Conservation (phyloP, 1,140 invertebrate species). For the Zaprionus gabonicus region DNA sequence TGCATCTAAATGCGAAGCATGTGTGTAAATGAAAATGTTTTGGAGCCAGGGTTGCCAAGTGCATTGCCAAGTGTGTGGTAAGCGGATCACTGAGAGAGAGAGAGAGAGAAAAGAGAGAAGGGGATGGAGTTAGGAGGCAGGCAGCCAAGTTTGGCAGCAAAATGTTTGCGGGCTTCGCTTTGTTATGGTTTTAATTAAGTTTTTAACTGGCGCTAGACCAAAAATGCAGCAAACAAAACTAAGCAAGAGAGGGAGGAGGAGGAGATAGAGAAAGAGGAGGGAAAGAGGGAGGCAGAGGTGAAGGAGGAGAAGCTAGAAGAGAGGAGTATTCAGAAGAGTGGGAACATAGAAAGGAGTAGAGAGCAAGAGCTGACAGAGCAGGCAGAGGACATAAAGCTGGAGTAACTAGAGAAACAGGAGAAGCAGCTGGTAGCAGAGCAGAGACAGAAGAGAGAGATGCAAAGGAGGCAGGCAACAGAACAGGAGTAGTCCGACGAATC, state of each 20-base stretch:
- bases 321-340: neutral
- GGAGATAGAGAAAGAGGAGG: neutral
- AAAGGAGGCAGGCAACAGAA: neutral
- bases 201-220: conserved; percentile 76
- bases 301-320: neutral
- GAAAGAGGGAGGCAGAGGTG: neutral
- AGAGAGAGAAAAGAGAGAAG: too few species aligned
- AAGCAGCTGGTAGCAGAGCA: neutral
- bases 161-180: conserved; percentile 57
- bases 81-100: conserved; percentile 18
- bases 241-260: neutral
- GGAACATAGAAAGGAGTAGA: neutral
- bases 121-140: neutral
- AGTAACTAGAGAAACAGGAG: neutral
- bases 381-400: too few species aligned
- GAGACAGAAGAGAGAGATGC: neutral
- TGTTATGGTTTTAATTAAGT: conserved; percentile 82
- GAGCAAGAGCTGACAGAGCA: neutral
- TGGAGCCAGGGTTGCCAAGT: conserved; percentile 10
- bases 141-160: conserved; percentile 60
- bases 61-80: conserved; percentile 15
- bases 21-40: conserved; percentile 77
- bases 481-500: neutral
- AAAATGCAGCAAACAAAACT: conserved; percentile 55
- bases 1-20: conserved; percentile 66